A percentile compares a stretch with the other conserved stretches of the same genome.
These are phyloP conservation scores for Oreochromis tanganicae DNA, from an alignment of 2,113 vertebrate species.

Conservation along the genomic window DNA sequence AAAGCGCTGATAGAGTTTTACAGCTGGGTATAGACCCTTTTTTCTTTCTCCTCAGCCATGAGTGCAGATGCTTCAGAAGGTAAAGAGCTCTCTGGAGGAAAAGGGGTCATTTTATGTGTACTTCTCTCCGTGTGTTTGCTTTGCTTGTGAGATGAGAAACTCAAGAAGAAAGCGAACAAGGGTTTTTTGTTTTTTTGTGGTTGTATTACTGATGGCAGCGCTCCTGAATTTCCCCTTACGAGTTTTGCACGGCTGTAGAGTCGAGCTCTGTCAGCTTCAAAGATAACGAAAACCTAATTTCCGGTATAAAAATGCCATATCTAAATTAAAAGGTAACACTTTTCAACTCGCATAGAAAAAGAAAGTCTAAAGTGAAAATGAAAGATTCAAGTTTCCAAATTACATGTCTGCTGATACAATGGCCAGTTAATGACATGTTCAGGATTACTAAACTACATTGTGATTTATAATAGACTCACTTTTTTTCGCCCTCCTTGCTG, in stretches of 20 bases:
- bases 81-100: neutral
- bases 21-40: neutral
- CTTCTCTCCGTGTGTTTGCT: neutral
- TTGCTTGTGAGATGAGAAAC: neutral
- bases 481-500: neutral
- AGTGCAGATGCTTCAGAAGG: neutral
- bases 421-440: constrained; percentile 42
- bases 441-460: constrained; percentile 21
- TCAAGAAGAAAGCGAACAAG: neutral
- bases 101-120: neutral
- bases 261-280: constrained; percentile 7
- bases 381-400: constrained; percentile 24
- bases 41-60: neutral
- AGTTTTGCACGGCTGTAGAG: neutral
- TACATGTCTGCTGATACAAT: constrained; percentile 35
- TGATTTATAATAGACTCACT: constrained; percentile 34
- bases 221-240: neutral
- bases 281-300: constrained; percentile 51
- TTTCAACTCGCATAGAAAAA: neutral
- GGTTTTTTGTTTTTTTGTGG: neutral
- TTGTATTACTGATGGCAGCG: neutral
- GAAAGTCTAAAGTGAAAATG: constrained; percentile 35
- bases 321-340: constrained; percentile 33
- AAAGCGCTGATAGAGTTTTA: neutral
- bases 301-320: constrained; percentile 8